phyloP scores from a whole-genome alignment of 2,888 invertebrate species.

The Metalampra italica region DNA sequence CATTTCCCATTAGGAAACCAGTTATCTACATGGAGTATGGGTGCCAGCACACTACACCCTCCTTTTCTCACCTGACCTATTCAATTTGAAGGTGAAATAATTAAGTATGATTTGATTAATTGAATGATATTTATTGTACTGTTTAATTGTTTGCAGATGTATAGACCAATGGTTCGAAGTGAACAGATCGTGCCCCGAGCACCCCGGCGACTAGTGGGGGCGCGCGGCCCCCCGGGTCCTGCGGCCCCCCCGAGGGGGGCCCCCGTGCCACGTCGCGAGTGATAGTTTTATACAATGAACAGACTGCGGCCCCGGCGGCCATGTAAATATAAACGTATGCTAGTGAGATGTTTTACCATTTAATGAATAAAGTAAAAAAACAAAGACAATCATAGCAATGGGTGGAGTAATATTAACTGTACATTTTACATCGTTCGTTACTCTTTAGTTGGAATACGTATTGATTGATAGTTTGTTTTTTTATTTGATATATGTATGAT shows the following conservation, averaged over 20 bases:
- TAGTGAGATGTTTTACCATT: slow-evolving; percentile 75
- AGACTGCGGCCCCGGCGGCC: slow-evolving; percentile 58
- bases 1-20: no score
- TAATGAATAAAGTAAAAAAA: slow-evolving; percentile 52
- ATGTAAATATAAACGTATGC: slow-evolving; percentile 67
- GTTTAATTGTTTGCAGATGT: slow-evolving; percentile 84
- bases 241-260: slow-evolving; percentile 2
- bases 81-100: no score
- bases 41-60: no score
- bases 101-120: no score
- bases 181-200: slow-evolving; percentile 99
- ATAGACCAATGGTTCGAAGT: slow-evolving; percentile 99
- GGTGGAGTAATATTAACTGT: slow-evolving; percentile 55
- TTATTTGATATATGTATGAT: slow-evolving; percentile 11
- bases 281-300: slow-evolving; percentile 70
- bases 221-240: slow-evolving; percentile 12
- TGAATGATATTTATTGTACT: not conserved
- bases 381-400: slow-evolving; percentile 64
- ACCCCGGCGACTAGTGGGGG: slow-evolving; percentile 92
- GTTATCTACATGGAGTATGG: no score
- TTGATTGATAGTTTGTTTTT: slow-evolving; percentile 18
- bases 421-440: slow-evolving; percentile 54
- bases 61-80: no score
- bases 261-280: slow-evolving; percentile 60
- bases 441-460: slow-evolving; percentile 43